These are phyloP conservation scores for Platycercus adscitus DNA, from an alignment of 2,113 vertebrate species.

Conservation along the genomic window DNA sequence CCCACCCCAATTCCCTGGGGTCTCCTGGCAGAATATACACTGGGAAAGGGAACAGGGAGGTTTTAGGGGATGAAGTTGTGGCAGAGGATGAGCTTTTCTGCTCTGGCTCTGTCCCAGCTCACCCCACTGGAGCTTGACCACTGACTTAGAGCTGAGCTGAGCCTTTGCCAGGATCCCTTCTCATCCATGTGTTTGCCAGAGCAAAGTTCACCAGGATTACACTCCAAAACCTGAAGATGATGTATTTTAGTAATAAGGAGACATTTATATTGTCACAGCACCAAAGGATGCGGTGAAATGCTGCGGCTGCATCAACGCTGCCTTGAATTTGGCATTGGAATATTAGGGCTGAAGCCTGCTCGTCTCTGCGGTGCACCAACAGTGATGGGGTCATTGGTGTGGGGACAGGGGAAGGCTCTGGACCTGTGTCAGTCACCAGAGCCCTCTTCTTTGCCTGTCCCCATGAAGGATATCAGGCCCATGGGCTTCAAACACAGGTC, in stretches of 20 bases:
- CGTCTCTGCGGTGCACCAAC: fast-evolving
- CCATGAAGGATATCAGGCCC: fast-evolving
- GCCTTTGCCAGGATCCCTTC: neutral
- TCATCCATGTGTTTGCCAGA: neutral
- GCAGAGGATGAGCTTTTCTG: neutral
- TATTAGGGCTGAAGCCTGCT: neutral
- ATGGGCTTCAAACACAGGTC: too few relatives aligned
- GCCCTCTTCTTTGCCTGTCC: neutral
- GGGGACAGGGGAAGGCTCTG: neutral
- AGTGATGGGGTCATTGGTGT: fast-evolving
- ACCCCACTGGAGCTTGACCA: neutral
- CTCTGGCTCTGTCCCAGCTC: neutral
- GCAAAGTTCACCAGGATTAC: neutral
- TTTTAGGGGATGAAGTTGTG: neutral
- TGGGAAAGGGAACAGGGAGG: neutral
- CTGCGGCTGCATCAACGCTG: neutral
- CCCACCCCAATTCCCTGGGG: fast-evolving
- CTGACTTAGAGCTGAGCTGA: neutral
- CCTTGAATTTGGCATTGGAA: neutral
- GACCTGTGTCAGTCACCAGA: neutral
- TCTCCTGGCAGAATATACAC: fast-evolving
- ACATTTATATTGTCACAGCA: neutral
- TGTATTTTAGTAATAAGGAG: neutral
- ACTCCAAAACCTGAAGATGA: neutral
- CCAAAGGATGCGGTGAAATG: neutral